Conservation (phyloP, 2,888 invertebrate species). For the Callosobruchus maculatus region DNA sequence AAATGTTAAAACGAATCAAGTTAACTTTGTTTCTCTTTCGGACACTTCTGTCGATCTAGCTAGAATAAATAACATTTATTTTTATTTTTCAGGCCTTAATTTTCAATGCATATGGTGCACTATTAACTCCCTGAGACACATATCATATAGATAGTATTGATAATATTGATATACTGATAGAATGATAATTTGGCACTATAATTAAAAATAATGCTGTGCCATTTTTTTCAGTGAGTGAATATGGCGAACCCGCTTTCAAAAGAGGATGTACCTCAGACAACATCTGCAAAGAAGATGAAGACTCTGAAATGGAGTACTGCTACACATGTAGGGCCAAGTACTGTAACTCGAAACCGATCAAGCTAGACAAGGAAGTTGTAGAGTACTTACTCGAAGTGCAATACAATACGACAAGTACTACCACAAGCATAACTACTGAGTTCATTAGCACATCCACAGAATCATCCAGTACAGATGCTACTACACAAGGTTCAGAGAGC, state of each 20-base stretch:
- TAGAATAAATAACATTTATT: too few species aligned
- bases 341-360: conserved; percentile 13
- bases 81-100: too few species aligned
- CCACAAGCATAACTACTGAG: background rate
- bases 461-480: background rate
- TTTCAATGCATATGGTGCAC: too few species aligned
- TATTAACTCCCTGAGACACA: too few species aligned
- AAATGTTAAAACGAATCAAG: too few species aligned
- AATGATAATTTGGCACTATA: too few species aligned
- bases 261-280: conserved; percentile 10
- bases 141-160: too few species aligned
- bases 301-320: conserved; percentile 14
- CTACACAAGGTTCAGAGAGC: background rate
- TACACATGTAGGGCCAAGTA: conserved; percentile 8
- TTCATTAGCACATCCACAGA: background rate
- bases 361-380: conserved; percentile 13
- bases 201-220: background rate
- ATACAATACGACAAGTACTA: background rate
- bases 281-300: conserved; percentile 4
- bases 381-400: conserved; percentile 9
- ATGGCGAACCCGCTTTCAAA: conserved; percentile 8
- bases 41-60: too few species aligned
- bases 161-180: too few species aligned
- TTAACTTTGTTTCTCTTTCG: too few species aligned
- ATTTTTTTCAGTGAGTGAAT: conserved; percentile 10